A percentile compares a stretch with the other conserved stretches of the same genome.
phyloP scores from a whole-genome alignment of 1,140 invertebrate species.

The Caenorhabditis tropicalis region DNA sequence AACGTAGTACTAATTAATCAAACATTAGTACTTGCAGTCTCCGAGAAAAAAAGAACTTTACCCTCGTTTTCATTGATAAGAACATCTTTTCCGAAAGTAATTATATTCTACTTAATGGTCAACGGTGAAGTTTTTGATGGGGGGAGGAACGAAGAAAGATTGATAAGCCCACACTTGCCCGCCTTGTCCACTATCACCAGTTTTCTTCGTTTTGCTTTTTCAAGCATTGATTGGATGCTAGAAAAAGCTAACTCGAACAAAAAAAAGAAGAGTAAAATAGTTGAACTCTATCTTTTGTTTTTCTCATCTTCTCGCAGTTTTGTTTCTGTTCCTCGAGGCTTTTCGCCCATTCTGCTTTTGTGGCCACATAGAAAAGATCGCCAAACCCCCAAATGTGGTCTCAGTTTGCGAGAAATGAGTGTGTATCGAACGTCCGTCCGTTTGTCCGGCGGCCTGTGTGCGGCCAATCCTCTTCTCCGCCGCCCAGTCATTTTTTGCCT shows the following conservation, averaged over 20 bases:
- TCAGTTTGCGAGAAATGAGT: slow-evolving; percentile 14
- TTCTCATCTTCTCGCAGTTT: background rate
- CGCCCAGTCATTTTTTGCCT: background rate
- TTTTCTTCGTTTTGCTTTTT: background rate
- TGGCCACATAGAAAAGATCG: background rate
- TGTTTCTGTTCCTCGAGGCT: background rate
- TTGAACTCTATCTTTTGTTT: background rate
- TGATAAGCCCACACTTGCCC: background rate
- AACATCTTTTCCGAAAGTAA: background rate
- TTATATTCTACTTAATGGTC: background rate
- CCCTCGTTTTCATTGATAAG: background rate
- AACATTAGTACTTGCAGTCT: background rate
- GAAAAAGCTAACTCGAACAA: background rate
- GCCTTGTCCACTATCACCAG: background rate
- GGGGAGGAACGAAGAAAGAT: too few species aligned
- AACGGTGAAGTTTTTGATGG: background rate
- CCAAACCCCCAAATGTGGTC: background rate
- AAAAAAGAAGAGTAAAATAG: background rate
- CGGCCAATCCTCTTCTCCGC: background rate
- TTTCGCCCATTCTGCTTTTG: background rate
- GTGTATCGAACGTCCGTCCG: slow-evolving; percentile 6
- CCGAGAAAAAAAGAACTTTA: slow-evolving; percentile 4
- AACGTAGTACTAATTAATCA: slow-evolving; percentile 32
- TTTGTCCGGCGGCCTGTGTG: background rate
- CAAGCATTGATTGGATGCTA: background rate